A percentile compares a stretch with the other conserved stretches of the same genome.
Evolutionary conservation across 2,113 vertebrate species (phyloP).

Genomic region (Setophaga petechia): DNA sequence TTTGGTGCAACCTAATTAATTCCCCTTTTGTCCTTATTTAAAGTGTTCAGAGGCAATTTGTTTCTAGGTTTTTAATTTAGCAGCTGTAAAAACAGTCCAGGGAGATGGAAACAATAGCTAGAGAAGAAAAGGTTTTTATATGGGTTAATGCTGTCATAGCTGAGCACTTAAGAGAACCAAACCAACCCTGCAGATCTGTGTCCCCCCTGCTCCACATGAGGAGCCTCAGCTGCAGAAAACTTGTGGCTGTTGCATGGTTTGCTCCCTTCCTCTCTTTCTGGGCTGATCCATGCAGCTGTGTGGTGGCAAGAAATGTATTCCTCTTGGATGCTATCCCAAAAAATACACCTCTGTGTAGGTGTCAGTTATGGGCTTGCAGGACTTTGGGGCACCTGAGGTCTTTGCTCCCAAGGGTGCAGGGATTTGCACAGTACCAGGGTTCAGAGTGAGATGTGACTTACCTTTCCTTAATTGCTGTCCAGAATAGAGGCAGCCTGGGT

Average conservation of each 20-base stretch:
- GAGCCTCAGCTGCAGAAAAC: not conserved
- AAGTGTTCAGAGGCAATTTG: not conserved
- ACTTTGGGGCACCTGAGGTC: not conserved
- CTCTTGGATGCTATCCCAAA: fast-evolving
- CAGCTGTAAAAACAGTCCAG: not conserved
- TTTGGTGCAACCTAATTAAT: not conserved
- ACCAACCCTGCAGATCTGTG: not conserved
- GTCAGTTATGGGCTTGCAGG: not conserved
- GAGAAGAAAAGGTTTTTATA: not conserved
- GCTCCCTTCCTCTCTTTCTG: not conserved
- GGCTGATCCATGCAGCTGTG: not conserved
- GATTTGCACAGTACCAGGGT: not conserved
- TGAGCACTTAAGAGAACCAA: not conserved
- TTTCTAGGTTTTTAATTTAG: not conserved
- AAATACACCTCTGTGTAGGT: not conserved
- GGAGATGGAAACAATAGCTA: not conserved
- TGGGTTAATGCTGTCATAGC: not conserved
- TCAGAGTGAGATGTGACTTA: not conserved
- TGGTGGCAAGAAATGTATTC: not conserved
- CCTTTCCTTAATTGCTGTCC: not conserved
- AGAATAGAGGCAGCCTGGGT: not conserved
- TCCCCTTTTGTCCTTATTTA: not conserved
- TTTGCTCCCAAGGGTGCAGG: not conserved
- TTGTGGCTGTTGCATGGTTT: not conserved
- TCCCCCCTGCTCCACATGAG: not conserved